Evolutionary conservation across 2,797 vertebrate species (phyloP).

Genomic region (Antrozous pallidus): DNA sequence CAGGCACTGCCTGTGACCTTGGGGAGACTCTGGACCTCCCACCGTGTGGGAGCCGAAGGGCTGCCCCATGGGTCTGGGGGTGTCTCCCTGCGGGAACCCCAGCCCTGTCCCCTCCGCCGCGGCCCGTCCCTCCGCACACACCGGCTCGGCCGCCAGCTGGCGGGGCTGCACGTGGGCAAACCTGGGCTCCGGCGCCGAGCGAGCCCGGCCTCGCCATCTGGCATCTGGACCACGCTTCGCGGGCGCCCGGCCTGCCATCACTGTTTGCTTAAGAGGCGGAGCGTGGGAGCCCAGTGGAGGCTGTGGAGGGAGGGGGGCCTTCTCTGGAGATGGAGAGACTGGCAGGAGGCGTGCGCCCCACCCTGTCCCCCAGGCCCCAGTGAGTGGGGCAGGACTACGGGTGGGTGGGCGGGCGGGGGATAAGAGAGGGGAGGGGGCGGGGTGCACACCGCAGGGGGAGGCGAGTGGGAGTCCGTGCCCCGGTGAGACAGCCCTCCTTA

Average conservation of each 20-base stretch:
- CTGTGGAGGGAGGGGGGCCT: neutral
- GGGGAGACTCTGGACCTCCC: neutral
- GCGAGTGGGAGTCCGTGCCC: accelerated
- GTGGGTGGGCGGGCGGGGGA: too few species aligned
- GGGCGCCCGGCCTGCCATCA: accelerated
- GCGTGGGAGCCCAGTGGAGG: accelerated
- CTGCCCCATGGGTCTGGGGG: accelerated
- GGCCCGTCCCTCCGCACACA: neutral
- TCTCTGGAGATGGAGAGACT: accelerated
- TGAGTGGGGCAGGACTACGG: neutral
- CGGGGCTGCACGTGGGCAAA: neutral
- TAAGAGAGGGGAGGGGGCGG: accelerated
- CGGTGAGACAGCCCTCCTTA: accelerated
- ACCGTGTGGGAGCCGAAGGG: neutral
- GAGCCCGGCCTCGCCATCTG: neutral
- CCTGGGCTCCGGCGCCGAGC: neutral
- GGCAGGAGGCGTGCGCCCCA: too few species aligned
- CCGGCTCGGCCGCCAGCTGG: neutral
- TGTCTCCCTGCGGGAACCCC: accelerated
- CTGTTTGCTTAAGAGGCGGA: accelerated
- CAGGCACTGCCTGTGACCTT: neutral
- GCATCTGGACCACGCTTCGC: neutral
- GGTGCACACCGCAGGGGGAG: too few species aligned
- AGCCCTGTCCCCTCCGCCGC: accelerated
- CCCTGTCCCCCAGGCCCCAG: too few species aligned